A percentile compares a stretch with the other conserved stretches of the same genome.
These are phyloP conservation scores for Delphinus delphis DNA, from an alignment of 2,113 vertebrate species.

Conservation along the genomic window DNA sequence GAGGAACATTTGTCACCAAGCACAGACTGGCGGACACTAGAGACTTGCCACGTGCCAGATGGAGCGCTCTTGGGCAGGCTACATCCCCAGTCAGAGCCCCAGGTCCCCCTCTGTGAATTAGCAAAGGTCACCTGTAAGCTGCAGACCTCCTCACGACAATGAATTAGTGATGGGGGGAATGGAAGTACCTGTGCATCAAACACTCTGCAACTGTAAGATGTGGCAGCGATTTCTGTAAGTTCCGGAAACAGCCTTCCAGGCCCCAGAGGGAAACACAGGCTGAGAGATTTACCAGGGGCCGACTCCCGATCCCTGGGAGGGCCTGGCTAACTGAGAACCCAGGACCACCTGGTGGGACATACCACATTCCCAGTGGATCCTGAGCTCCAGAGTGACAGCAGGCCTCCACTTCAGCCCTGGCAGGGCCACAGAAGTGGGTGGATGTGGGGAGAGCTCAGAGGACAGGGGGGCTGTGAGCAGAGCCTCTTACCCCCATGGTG, in stretches of 20 bases:
- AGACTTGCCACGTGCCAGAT: accelerated
- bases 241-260: not conserved
- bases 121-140: not conserved
- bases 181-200: not conserved
- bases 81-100: accelerated
- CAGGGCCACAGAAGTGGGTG: accelerated
- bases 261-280: not conserved
- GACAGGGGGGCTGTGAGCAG: accelerated
- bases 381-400: not conserved
- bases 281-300: not conserved
- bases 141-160: not conserved
- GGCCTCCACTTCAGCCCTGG: not conserved
- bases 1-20: not conserved
- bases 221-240: not conserved
- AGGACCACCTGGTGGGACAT: no score
- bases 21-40: not conserved
- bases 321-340: not conserved
- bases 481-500: no score
- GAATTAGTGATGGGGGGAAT: accelerated
- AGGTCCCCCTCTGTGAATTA: not conserved
- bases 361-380: not conserved
- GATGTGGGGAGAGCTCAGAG: no score
- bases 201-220: no score
- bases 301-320: not conserved
- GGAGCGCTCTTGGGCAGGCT: accelerated